Evolutionary conservation across 2,888 invertebrate species (phyloP).

Genomic region (Habroteleia sp.): DNA sequence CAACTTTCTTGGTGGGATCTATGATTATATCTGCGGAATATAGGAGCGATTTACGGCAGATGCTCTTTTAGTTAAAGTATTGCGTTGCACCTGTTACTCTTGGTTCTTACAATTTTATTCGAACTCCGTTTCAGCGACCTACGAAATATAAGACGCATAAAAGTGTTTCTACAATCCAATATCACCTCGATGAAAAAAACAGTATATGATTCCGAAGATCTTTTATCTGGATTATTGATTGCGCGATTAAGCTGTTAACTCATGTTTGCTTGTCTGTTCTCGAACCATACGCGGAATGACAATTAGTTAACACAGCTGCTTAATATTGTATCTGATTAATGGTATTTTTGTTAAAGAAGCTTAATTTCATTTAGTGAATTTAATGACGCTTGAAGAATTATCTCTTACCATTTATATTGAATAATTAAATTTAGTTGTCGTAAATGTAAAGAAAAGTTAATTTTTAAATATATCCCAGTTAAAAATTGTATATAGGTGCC

Average conservation of each 20-base stretch:
- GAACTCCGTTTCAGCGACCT: conserved; percentile 20
- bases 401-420: conserved; percentile 12
- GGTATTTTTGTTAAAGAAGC: conserved; percentile 39
- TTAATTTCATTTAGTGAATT: conserved; percentile 46
- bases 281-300: conserved; percentile 54
- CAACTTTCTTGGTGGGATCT: conserved; percentile 43
- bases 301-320: conserved; percentile 63
- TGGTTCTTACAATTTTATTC: conserved; percentile 34
- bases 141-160: conserved; percentile 41
- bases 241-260: conserved; percentile 60
- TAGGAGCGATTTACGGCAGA: conserved; percentile 59
- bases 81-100: conserved; percentile 60
- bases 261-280: conserved; percentile 57
- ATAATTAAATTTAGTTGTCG: conserved; percentile 28
- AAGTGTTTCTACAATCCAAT: conserved; percentile 44
- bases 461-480: no score
- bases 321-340: conserved; percentile 50
- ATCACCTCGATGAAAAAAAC: conserved; percentile 14
- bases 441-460: no score
- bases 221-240: conserved; percentile 61
- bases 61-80: conserved; percentile 55
- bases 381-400: conserved; percentile 52
- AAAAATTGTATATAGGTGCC: no score
- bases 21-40: conserved; percentile 49
- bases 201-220: conserved; percentile 40